Conservation (phyloP, 2,113 vertebrate genomes). For the Leptocoma aspasia region DNA sequence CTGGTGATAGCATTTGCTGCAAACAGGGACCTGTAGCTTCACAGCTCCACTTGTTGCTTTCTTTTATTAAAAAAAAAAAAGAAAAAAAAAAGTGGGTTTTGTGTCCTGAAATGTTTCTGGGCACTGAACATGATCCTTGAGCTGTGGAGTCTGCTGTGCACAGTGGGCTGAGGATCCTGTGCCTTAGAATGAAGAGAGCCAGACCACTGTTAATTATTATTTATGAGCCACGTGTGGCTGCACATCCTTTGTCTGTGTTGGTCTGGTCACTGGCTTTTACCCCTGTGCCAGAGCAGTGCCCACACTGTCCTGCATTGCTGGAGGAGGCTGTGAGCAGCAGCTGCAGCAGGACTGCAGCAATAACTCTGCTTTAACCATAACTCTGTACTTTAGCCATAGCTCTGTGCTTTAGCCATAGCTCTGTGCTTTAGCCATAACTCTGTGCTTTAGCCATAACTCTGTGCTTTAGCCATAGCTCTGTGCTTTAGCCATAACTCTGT, state of each 20-base stretch:
- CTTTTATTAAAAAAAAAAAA: not conserved
- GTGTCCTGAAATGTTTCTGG: not conserved
- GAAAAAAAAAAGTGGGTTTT: not conserved
- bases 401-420: too few relatives aligned
- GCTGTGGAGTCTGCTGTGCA: not conserved
- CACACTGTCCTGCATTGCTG: not conserved
- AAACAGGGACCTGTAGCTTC: not conserved
- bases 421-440: too few relatives aligned
- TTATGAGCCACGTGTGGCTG: rapidly evolving
- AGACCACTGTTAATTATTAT: not conserved
- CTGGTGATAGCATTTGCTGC: not conserved
- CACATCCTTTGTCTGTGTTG: not conserved
- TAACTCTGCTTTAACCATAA: too few relatives aligned
- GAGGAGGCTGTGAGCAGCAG: not conserved
- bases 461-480: too few relatives aligned
- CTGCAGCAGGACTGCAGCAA: not conserved
- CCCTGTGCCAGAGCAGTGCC: not conserved
- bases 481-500: too few relatives aligned
- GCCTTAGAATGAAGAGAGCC: not conserved
- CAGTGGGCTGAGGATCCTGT: not conserved
- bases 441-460: too few relatives aligned
- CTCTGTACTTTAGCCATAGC: too few relatives aligned
- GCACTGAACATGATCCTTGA: not conserved
- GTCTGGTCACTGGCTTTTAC: too few relatives aligned
- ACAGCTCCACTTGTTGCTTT: not conserved